Base-by-base conservation (phyloP, 2,113 vertebrate genomes). In the Psittacula cyanocephala region DNA sequence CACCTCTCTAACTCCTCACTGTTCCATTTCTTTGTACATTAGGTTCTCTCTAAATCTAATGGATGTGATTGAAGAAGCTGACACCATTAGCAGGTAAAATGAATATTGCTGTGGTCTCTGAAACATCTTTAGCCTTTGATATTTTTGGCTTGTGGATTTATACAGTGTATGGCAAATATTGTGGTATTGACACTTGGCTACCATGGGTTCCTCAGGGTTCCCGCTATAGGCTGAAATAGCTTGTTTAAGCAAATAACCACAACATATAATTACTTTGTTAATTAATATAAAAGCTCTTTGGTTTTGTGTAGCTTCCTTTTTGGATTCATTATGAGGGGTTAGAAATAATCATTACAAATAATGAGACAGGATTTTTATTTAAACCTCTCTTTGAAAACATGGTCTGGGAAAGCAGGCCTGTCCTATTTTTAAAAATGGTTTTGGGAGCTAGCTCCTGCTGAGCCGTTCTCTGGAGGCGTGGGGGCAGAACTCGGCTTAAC, bases 201-300 rank as follows among this genome's bases (percentile, higher is more conserved):
- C 44, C 55, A 15, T 8, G 43, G 20, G 14, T 63, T 95, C 59
- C 37, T 62, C 13, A 12, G 29, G 17, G n/a, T 87, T 80, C 67
- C n/a, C 23, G 17, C 28, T 39, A 10, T 44, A 44, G 59, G 15
- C 50, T 71, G 68, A 76, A 90, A 75, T 50, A 67, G 33, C 37
- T 94, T 88, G 47, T 89, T 92, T 75, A 93, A 80, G 46, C 29
- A 70, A 81, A 88, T 46, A 80, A 5, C 28, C 39, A 22, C 44
- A 87, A 6, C 28, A 22, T 80, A 44, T 70, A 43, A 90, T 86
- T 49, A 67, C 23, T 83, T 83, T 55, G 37, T 81, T 88, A 91
- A 94, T 96, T 63, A 68, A 43, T 86, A 68, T 63, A 67, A 91
- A 91, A 95, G 55, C 49, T 81, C 35, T 86, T 93, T 19, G 62